Base-by-base conservation (phyloP, 2,797 vertebrate genomes). In the Bufotes viridis region DNA sequence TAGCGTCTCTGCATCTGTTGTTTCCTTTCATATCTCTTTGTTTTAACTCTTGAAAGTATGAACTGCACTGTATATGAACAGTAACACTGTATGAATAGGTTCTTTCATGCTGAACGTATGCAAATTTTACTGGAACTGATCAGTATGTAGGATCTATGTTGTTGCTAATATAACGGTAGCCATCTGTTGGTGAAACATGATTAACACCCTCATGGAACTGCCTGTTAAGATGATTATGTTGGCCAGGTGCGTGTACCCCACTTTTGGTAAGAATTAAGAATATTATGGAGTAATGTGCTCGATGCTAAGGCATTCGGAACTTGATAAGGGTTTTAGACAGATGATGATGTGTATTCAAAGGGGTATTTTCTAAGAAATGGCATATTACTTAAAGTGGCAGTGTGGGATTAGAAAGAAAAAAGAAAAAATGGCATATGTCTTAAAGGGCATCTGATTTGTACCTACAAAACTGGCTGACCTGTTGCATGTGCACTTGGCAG, bases 1-100 rank as follows among this genome's bases (percentile, higher is more conserved):
- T 80, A 84, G 11, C 72, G 10, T 58, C 60, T n/a, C 76, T 26
- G n/a, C 83, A 85, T 85, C 87, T 85, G 83, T 75, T 75, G n/a
- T 63, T 81, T 29, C 60, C 26, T 84, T 60, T 82, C 34, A 10
- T 75, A 82, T 82, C 17, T 87, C 42, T 85, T 78, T 65, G 49
- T 42, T 75, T 85, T 81, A 85, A 85, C 55, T 58, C 67, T 76
- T 76, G 2, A 15, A 81, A 13, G 55, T 34, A 14, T 22, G 61
- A 61, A 75, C 29, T 26, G 20, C 15, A 53, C 20, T n/a, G 49
- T 51, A 20, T 61, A 63, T n/a, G 3, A 24, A 60, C 34, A 26
- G 57, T 20, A 61, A 11, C 6, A 8, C 18, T 13, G 1, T 14
- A 29, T 53, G 18, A 24, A 65, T 72, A 42, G 60, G 20, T 61